Percentiles rank a stretch among this genome's conserved stretches.
Conservation (phyloP, 2,113 vertebrate species). For the Hypocryptadius cinnamomeus region DNA sequence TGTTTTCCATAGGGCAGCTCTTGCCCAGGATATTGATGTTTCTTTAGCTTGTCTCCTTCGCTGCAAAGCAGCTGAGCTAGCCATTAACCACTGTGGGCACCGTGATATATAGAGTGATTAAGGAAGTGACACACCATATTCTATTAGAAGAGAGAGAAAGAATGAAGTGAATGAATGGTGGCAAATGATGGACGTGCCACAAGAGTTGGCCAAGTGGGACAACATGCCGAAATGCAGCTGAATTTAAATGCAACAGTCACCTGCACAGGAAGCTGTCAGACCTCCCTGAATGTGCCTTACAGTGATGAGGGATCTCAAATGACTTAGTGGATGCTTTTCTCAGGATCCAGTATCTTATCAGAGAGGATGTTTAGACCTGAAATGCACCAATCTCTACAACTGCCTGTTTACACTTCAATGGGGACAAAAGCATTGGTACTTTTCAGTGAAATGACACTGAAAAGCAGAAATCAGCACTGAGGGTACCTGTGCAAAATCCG, state of each 20-base stretch:
- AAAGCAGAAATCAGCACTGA: background rate
- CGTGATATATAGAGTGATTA: background rate
- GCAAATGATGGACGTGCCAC: background rate
- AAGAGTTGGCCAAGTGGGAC: background rate
- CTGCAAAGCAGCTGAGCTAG: background rate
- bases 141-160: background rate
- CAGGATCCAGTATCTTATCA: background rate
- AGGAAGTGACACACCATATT: background rate
- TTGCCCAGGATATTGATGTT: background rate
- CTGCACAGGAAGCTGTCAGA: background rate
- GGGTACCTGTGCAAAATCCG: conserved; percentile 92
- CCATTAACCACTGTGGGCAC: background rate
- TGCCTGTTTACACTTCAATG: background rate
- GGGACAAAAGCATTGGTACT: background rate
- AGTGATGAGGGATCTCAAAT: background rate
- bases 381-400: background rate
- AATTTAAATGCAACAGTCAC: background rate
- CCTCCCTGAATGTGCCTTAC: background rate
- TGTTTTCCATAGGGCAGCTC: background rate
- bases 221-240: background rate
- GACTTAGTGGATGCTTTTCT: background rate
- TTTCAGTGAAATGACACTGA: background rate
- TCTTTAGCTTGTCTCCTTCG: background rate
- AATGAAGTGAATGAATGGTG: background rate
- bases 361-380: background rate